Base-by-base conservation (phyloP, 2,113 vertebrate genomes). In the Calonectris borealis region DNA sequence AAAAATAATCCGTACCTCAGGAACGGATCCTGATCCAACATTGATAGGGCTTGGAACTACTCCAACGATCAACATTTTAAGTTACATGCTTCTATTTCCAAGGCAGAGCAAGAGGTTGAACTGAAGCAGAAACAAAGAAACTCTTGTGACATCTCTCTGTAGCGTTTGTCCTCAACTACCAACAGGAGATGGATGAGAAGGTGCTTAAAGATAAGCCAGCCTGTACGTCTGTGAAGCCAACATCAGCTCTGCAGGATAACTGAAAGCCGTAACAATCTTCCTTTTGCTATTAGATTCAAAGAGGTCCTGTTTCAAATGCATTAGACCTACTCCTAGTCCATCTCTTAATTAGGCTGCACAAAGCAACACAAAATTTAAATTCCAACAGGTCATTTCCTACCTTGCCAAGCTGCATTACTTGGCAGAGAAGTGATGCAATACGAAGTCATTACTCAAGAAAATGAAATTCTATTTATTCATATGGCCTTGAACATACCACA, bases 401-500 rank as follows among this genome's bases (percentile, higher is more conserved):
- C 91, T 94, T 77, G 82, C 89, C 87, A 78, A 86, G 68, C 51
- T 88, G 78, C 75, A 93, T 95, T 80, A 87, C 82, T 77, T 77
- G 75, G 85, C 62, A 91, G 46, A 93, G 48, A 51, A 95, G 49
- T 90, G 84, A 93, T 93, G 94, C 71, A 95, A 78, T 78, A 84
- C 90, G 78, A 60, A 86, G 31, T 83, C 54, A 48, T 96, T 93
- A 96, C 89, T 91, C 94, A 96, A 91, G 75, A 94, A 97, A 89
- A 97, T 91, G 19, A 97, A 91, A 95, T 94, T 62, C 90, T 64
- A 81, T 86, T 90, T 87, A 95, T 96, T 83, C 93, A 90, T 65
- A 91, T 62, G 36, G 85, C 93, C 84, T 86, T 48, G 65, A 95
- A 75, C 48, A 70, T 40, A 49, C 9, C 46, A 9, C 38, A 17